These are phyloP conservation scores for Oxyteleia sp. DNA, from an alignment of 2,888 invertebrate genomes.

Conservation along the genomic window DNA sequence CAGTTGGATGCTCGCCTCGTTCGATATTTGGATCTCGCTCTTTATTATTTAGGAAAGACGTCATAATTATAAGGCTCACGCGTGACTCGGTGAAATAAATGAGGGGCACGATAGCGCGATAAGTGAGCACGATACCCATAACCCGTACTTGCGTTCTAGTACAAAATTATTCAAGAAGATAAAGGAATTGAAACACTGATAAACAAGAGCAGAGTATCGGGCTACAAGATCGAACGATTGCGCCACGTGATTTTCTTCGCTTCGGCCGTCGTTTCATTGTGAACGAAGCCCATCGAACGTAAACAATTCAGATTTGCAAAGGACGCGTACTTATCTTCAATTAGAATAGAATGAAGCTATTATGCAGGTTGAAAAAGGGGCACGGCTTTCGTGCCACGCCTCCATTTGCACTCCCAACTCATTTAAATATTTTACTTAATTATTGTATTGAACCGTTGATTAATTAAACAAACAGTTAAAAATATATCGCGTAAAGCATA, in stretches of 20 bases:
- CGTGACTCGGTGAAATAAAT: constrained; percentile 77
- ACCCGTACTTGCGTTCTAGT: constrained; percentile 60
- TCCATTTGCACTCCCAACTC: constrained; percentile 42
- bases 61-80: constrained; percentile 69
- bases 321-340: constrained; percentile 36
- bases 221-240: constrained; percentile 15
- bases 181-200: constrained; percentile 70
- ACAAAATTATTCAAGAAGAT: constrained; percentile 69
- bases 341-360: constrained; percentile 54
- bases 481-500: no score
- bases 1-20: constrained; percentile 54
- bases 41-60: constrained; percentile 73
- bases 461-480: no score
- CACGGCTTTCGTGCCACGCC: constrained; percentile 38
- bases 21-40: constrained; percentile 59
- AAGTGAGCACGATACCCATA: constrained; percentile 63
- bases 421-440: constrained; percentile 64
- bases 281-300: constrained; percentile 13
- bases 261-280: neutral
- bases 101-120: constrained; percentile 69
- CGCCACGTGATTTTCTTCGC: constrained; percentile 13
- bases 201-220: constrained; percentile 40
- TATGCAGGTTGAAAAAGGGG: constrained; percentile 6
- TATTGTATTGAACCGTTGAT: no score
- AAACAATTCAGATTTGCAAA: constrained; percentile 25